phyloP scores from a whole-genome alignment of 2,888 invertebrate genomes.

The Cerastoderma edule region DNA sequence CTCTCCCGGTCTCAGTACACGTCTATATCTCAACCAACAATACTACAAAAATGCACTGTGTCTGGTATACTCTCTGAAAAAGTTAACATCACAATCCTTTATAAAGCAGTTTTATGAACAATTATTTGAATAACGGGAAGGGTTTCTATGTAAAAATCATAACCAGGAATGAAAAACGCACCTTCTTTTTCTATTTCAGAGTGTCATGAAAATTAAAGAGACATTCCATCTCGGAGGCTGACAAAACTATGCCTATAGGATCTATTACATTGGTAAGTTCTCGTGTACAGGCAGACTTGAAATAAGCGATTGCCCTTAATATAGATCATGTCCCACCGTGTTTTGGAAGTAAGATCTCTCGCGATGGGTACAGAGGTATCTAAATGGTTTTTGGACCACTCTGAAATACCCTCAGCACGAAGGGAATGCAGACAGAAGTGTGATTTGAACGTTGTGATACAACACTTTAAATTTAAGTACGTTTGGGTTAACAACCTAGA shows the following conservation, averaged over 20 bases:
- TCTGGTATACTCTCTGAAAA: no score
- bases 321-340: not conserved
- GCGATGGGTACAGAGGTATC: not conserved
- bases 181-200: constrained; percentile 17
- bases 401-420: not conserved
- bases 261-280: constrained; percentile 43
- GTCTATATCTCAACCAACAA: no score
- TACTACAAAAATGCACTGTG: no score
- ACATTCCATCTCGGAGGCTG: not conserved
- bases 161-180: no score
- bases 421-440: not conserved
- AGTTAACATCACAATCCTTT: no score
- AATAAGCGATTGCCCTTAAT: not conserved
- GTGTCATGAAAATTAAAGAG: constrained; percentile 7
- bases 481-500: no score
- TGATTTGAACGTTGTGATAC: no score
- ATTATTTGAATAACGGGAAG: no score
- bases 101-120: no score
- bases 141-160: no score
- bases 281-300: not conserved
- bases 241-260: constrained; percentile 46
- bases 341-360: not conserved
- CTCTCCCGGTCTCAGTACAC: no score
- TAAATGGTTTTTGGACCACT: not conserved
- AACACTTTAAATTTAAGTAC: no score